Conservation (phyloP, 2,888 invertebrate species). For the Eremobia ochroleuca region DNA sequence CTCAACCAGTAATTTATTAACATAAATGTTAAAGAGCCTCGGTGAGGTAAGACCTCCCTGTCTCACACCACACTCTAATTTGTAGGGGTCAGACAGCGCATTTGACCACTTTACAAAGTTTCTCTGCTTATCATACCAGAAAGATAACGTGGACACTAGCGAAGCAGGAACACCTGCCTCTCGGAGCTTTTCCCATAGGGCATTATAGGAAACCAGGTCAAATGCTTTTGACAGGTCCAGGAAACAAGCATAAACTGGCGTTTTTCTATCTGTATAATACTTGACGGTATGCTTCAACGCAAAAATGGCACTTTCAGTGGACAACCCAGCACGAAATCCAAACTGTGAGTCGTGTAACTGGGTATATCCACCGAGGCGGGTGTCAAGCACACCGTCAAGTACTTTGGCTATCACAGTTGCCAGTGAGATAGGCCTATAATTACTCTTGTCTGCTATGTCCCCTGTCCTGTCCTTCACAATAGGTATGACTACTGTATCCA, state of each 20-base stretch:
- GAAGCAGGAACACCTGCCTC: not conserved
- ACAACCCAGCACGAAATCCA: not conserved
- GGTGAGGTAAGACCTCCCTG: not conserved
- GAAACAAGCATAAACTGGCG: not conserved
- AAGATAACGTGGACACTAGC: not conserved
- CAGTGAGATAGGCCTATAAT: no score
- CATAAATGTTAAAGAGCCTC: not conserved
- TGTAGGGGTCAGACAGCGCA: not conserved
- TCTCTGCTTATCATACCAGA: not conserved
- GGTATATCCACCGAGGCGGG: no score
- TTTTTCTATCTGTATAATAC: not conserved
- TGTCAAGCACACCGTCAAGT: no score
- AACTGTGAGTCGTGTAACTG: no score
- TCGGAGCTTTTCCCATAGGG: not conserved
- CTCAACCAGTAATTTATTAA: not conserved
- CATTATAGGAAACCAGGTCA: not conserved
- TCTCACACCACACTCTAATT: slow-evolving; percentile 5
- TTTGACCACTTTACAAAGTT: not conserved
- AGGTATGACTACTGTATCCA: no score
- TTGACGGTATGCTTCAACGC: not conserved
- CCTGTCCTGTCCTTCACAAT: no score
- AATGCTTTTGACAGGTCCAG: not conserved
- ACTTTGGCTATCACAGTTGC: no score
- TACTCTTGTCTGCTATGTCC: no score
- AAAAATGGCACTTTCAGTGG: not conserved